A percentile compares a stretch with the other conserved stretches of the same genome.
Evolutionary conservation across 2,113 vertebrate species (phyloP).

Genomic region (Chloropsis hardwickii): DNA sequence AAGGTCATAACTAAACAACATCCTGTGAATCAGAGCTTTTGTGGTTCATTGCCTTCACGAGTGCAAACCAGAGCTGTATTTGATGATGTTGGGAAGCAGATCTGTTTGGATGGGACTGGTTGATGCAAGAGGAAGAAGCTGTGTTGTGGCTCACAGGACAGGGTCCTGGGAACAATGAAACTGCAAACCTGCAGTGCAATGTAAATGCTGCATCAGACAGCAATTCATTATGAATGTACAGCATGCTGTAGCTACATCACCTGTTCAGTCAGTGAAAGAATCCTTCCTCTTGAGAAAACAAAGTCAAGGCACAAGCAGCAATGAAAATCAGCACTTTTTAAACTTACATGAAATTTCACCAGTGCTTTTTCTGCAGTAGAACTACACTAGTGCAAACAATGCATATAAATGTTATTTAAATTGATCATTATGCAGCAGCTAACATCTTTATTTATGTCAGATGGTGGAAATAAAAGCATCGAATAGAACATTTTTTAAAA

Average conservation of each 20-base stretch:
- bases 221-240: neutral
- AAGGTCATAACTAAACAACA: neutral
- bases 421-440: neutral
- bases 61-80: neutral
- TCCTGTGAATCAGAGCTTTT: neutral
- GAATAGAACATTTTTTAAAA: neutral
- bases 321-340: neutral
- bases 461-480: neutral
- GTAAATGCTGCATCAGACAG: neutral
- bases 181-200: neutral
- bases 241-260: neutral
- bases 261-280: neutral
- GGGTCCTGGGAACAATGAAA: neutral
- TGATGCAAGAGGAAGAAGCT: neutral
- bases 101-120: neutral
- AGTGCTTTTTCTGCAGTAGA: neutral
- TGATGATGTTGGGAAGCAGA: neutral
- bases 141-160: neutral
- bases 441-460: neutral
- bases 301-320: neutral
- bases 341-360: neutral
- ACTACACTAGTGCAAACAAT: neutral
- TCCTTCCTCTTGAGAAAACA: neutral
- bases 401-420: neutral
- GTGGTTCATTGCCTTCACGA: neutral